Evolutionary conservation across 2,113 vertebrate species (phyloP), one percentile per base, ranked within the genome.

Genomic region (Hucho hucho): DNA sequence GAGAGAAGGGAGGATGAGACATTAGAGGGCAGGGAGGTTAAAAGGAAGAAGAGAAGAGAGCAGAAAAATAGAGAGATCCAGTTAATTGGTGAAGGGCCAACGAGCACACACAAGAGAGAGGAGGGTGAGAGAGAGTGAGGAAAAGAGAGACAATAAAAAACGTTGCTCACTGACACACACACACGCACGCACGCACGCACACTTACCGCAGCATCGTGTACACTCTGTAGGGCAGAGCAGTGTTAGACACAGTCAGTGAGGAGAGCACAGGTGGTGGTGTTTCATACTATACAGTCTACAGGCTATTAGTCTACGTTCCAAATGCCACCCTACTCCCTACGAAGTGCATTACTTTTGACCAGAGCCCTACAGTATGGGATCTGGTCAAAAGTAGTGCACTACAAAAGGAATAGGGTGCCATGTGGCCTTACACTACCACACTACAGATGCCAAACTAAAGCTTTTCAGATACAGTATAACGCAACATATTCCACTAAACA

Each of bases 221-320:
- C 84, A 89, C 90, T 92, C 89, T 91, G 89, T 83, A 85, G 86
- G 76, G 85, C 87, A 92, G 91, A 91, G 88, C 89, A 89, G 79
- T 89, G 87, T 91, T 88, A 89, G 87, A 92, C 72, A 89, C 78
- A 86, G 82, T 86, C 74, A 88, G 85, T 87, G 77, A 85, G 72
- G 80, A 28, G 28, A 65, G 72, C 72, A 73, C 22, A 24, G n/a
- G 11, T 9, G 37, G 32, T 9, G 32, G 6, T 13, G 47, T 14
- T 13, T 16, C 14, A 49, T 16, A 49, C 47, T 13, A 4, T 16
- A 49, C 9, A 16, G 3, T 16, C 14, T 4, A 49, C 1, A 16
- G 11, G 11, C 47, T 49, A 49, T 16, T 16, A 49, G 47, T 2
- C 3, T 16, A 14, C 0, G 14, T 16, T 49, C 47, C 47, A 49